These are phyloP conservation scores for Polypterus bichir DNA, from an alignment of 2,113 vertebrate genomes.

Conservation along the genomic window DNA sequence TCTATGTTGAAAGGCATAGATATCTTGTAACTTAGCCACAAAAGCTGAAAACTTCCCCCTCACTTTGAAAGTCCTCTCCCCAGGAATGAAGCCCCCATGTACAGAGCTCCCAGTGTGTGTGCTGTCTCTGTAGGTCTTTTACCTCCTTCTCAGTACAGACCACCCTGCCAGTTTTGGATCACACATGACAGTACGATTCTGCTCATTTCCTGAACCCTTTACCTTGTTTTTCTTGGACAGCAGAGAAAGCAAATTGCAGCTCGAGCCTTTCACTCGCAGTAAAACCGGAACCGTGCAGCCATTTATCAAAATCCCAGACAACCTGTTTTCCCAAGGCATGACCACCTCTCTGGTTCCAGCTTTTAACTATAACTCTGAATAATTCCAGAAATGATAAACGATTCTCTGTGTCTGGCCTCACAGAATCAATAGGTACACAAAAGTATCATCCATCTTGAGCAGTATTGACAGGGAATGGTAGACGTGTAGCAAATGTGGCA, in stretches of 20 bases:
- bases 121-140: too few species aligned
- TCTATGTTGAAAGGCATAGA: too few species aligned
- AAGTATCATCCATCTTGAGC: slow-evolving; percentile 77
- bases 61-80: too few species aligned
- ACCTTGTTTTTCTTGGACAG: slow-evolving; percentile 91
- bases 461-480: slow-evolving; percentile 66
- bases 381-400: slow-evolving; percentile 99
- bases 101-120: too few species aligned
- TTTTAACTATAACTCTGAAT: slow-evolving; percentile 92
- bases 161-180: slow-evolving; percentile 72
- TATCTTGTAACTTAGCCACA: too few species aligned
- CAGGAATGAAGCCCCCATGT: too few species aligned
- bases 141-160: slow-evolving; percentile 50
- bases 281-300: slow-evolving; percentile 78
- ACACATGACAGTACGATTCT: slow-evolving; percentile 70
- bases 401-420: slow-evolving; percentile 75
- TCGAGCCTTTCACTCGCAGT: slow-evolving; percentile 76
- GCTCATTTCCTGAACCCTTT: slow-evolving; percentile 74
- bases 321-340: slow-evolving; percentile 63
- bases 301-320: slow-evolving; percentile 88
- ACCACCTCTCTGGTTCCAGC: slow-evolving; percentile 71
- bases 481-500: slow-evolving; percentile 39
- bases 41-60: too few species aligned
- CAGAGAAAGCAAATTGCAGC: slow-evolving; percentile 89
- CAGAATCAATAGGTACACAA: slow-evolving; percentile 83